Percentiles rank a stretch among this genome's conserved stretches.
phyloP scores from a whole-genome alignment of 92 coral and sea anemone species.

The Porites divaricata region DNA sequence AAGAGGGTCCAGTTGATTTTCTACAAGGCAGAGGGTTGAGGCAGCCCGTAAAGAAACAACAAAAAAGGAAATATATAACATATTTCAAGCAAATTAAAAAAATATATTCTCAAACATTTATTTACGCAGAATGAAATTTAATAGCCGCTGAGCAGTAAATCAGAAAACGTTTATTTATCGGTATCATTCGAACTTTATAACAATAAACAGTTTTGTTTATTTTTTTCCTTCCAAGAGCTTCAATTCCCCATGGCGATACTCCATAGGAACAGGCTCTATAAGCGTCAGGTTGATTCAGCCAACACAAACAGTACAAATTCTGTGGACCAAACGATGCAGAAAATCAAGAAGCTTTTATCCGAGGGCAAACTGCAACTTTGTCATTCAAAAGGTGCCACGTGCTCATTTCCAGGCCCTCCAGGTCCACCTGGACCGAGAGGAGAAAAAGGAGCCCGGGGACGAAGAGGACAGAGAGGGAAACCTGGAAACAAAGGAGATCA shows the following conservation, averaged over 20 bases:
- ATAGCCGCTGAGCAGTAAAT: too few relatives aligned
- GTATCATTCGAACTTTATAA: too few relatives aligned
- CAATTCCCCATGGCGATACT: too few relatives aligned
- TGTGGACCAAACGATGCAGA: not conserved
- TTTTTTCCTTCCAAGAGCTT: not conserved
- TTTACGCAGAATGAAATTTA: too few relatives aligned
- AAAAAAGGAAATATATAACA: too few relatives aligned
- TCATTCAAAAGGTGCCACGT: not conserved
- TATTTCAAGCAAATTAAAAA: too few relatives aligned
- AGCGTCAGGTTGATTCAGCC: too few relatives aligned
- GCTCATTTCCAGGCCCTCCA: constrained; percentile 37
- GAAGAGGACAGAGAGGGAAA: constrained; percentile 28
- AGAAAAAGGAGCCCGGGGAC: constrained; percentile 28
- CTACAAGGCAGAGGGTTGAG: too few relatives aligned
- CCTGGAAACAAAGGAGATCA: constrained; percentile 32
- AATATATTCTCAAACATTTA: too few relatives aligned
- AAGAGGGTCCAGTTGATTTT: too few relatives aligned
- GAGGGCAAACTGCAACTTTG: constrained; percentile 4
- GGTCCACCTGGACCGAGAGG: constrained; percentile 41
- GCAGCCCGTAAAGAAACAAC: too few relatives aligned
- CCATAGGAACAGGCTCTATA: not conserved
- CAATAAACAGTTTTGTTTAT: not conserved
- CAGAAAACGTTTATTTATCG: too few relatives aligned
- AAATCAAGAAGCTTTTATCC: not conserved
- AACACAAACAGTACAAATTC: not conserved